Conservation (phyloP, 2,113 vertebrate genomes). For the Pipa parva region DNA sequence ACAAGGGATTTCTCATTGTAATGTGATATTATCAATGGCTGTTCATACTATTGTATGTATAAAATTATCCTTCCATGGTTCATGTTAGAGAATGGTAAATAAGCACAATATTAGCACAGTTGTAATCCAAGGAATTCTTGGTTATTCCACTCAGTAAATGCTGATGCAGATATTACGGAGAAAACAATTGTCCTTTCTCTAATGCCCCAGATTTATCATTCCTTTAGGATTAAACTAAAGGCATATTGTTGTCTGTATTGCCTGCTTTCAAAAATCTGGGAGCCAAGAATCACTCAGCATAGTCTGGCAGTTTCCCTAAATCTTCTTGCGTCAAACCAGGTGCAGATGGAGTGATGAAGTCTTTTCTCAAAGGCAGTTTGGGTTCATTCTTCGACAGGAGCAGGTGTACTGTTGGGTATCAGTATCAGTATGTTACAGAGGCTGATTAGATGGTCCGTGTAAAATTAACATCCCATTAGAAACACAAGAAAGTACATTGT, state of each 20-base stretch:
- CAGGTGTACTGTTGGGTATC: constrained; percentile 47
- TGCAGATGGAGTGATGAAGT: constrained; percentile 46
- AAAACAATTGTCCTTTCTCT: constrained; percentile 1
- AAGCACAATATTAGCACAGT: neutral
- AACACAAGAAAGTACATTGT: neutral
- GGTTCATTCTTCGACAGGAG: constrained; percentile 48
- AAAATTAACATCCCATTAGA: neutral
- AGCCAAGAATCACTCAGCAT: constrained; percentile 47
- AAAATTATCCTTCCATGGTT: no score
- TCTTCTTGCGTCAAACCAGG: constrained; percentile 48
- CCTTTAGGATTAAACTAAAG: constrained; percentile 21
- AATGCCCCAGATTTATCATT: neutral
- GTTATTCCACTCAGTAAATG: neutral
- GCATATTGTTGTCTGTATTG: constrained; percentile 39
- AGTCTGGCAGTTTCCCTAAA: constrained; percentile 43
- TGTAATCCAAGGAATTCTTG: neutral
- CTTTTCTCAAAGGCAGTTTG: constrained; percentile 47
- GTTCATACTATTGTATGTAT: no score
- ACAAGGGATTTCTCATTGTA: no score
- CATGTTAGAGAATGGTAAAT: no score
- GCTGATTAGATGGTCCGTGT: neutral
- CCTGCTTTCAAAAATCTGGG: constrained; percentile 14
- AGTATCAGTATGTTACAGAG: constrained; percentile 40
- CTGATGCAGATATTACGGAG: neutral
- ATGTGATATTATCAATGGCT: no score